Base-by-base conservation (phyloP, 1,140 invertebrate genomes). In the Chrysomallon squamiferum region DNA sequence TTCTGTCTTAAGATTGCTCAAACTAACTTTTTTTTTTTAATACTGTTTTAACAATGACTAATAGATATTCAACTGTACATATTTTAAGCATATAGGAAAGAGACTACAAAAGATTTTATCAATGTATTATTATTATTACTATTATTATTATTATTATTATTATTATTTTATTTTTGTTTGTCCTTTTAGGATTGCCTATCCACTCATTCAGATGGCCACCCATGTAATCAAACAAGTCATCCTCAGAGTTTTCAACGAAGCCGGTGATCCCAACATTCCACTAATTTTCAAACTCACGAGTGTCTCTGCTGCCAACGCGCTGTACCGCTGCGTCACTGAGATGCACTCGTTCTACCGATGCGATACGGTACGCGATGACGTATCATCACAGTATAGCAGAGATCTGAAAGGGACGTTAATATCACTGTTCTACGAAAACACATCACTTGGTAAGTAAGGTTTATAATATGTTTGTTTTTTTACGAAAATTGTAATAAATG, bases 271-370 rank as follows among this genome's bases (percentile, higher is more conserved):
- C 2, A 66, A 62, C 7, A 69, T 90, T 15, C 87, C 90, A 29
- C 85, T 94, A 47, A 90, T 93, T 76, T 90, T 94, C 66, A 93
- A 93, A 86, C 89, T 95, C 82, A 90, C 92, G 68, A 93, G 92
- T 56, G 90, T 89, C 56, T 89, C 91, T 27, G 89, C 91, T 20
- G 93, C 93, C 9, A 91, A 90, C 20, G 92, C 92, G 38, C 85
- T 95, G 2, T 95, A 95, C 80, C 87, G 93, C 47, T 93, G 93
- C n/a, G 91, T 95, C 59, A 95, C 93, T 0, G 94, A 95, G 83
- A 93, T 93, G 76, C 93, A 95, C 80, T 93, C 93, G 4, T 95
- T 95, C 87, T 95, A 94, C 82, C 93, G 92, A 73, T 95, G 93
- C 85, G 93, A 95, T 81, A 95, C 93, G 0, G 93, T 95, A 1